phyloP scores from a whole-genome alignment of 2,797 vertebrate genomes.

The Brachyrhaphis roseni region DNA sequence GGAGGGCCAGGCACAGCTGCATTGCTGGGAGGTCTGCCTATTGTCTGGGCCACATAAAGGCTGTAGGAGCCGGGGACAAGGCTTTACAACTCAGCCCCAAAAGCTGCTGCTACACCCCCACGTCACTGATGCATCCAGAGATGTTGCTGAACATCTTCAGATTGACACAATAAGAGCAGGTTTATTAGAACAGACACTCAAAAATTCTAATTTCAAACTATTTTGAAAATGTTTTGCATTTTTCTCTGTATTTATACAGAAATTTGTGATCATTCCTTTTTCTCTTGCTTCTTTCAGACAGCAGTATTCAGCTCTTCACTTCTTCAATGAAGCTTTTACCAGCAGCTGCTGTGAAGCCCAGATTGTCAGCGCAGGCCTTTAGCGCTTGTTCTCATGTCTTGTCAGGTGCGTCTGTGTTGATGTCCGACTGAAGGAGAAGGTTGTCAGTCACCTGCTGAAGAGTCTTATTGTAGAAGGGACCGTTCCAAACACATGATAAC shows the following conservation, averaged over 20 bases:
- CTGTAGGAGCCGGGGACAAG: constrained; percentile 78
- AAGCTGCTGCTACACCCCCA: constrained; percentile 72
- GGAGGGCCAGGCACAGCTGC: constrained; percentile 87
- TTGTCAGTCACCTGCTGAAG: constrained; percentile 42
- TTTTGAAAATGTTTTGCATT: neutral
- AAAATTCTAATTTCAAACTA: neutral
- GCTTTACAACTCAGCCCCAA: constrained; percentile 83
- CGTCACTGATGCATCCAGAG: constrained; percentile 79
- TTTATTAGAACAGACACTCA: constrained; percentile 24
- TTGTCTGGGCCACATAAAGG: constrained; percentile 86
- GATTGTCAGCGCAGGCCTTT: neutral
- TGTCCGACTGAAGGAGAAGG: constrained; percentile 20
- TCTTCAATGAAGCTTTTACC: constrained; percentile 12
- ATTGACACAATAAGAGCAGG: constrained; percentile 25
- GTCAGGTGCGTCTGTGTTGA: constrained; percentile 25
- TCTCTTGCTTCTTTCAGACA: neutral
- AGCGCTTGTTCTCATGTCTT: constrained; percentile 10
- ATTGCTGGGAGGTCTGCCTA: constrained; percentile 90
- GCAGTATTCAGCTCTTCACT: constrained; percentile 5
- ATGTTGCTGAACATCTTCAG: constrained; percentile 69
- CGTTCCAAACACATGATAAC: constrained; percentile 13
- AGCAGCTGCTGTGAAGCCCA: constrained; percentile 24
- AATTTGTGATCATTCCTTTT: neutral
- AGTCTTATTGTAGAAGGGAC: constrained; percentile 11
- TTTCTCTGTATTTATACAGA: neutral